phyloP scores from a whole-genome alignment of 2,888 invertebrate genomes.

The Seira ritae region DNA sequence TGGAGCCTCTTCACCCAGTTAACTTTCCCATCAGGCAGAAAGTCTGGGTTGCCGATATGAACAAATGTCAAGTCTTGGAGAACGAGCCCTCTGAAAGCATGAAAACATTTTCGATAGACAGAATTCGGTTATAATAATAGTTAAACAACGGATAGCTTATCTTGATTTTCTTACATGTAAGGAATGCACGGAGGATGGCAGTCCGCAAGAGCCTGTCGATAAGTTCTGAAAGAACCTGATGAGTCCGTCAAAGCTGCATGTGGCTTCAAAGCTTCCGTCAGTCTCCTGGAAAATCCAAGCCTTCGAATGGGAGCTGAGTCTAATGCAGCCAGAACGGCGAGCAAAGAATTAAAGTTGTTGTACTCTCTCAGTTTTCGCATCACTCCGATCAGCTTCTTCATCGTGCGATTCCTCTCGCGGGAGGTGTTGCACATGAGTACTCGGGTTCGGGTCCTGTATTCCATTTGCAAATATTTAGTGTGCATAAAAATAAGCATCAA shows the following conservation, averaged over 20 bases:
- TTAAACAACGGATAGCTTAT: not conserved
- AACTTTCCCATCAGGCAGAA: slow-evolving; percentile 88
- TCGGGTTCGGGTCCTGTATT: slow-evolving; percentile 88
- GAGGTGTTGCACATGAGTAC: slow-evolving; percentile 94
- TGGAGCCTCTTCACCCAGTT: slow-evolving; percentile 99
- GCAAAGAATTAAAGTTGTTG: slow-evolving; percentile 98
- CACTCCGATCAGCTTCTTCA: slow-evolving; percentile 96
- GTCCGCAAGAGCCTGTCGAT: slow-evolving; percentile 94
- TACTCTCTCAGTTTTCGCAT: slow-evolving; percentile 98
- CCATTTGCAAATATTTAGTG: not conserved
- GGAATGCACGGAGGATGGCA: slow-evolving; percentile 99
- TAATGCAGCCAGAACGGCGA: slow-evolving; percentile 96
- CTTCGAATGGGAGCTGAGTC: slow-evolving; percentile 96
- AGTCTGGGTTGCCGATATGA: slow-evolving; percentile 96
- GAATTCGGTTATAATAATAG: not conserved
- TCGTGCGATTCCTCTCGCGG: slow-evolving; percentile 96
- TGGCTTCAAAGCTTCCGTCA: slow-evolving; percentile 93
- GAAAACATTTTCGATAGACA: slow-evolving; percentile 40
- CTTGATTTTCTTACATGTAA: slow-evolving; percentile 86
- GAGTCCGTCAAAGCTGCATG: slow-evolving; percentile 98
- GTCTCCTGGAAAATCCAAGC: slow-evolving; percentile 94
- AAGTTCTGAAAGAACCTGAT: slow-evolving; percentile 98
- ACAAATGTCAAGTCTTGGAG: slow-evolving; percentile 99
- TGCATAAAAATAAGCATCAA: not conserved
- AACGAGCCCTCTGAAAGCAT: slow-evolving; percentile 92